Percentiles rank a stretch among this genome's conserved stretches.
Conservation (phyloP, 2,797 vertebrate species). For the Chrysocyon brachyurus region DNA sequence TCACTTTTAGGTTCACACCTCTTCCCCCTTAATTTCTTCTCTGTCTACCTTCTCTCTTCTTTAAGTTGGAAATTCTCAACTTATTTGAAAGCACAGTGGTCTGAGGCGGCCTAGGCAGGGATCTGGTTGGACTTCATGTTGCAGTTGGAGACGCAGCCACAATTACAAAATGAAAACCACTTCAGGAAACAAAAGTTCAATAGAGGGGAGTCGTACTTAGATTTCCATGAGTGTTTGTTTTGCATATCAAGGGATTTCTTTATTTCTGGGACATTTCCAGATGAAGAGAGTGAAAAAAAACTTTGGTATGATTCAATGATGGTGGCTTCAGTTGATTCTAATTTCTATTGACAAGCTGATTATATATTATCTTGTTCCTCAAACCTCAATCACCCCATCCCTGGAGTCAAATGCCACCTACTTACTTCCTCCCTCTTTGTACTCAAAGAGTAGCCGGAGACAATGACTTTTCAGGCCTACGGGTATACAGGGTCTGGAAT, state of each 20-base stretch:
- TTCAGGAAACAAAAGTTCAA: neutral
- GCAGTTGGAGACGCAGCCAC: neutral
- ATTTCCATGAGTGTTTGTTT: slow-evolving; percentile 21
- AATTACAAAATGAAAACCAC: neutral
- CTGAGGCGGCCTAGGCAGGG: neutral
- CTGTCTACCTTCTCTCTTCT: neutral
- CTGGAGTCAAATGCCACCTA: neutral
- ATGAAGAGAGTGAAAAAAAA: neutral
- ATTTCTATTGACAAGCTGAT: neutral
- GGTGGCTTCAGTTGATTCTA: neutral
- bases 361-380: neutral
- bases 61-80: slow-evolving; percentile 42
- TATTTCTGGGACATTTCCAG: slow-evolving; percentile 41
- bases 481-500: neutral
- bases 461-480: neutral
- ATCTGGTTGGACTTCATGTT: neutral
- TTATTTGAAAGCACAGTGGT: neutral
- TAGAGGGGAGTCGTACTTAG: neutral
- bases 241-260: neutral
- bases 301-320: neutral
- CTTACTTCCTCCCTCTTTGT: neutral
- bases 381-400: neutral
- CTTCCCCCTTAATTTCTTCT: neutral
- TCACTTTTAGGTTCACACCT: neutral
- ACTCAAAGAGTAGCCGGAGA: neutral